Evolutionary conservation across 1,140 invertebrate genomes (phyloP).

Genomic region (Drosophila pallidifrons): DNA sequence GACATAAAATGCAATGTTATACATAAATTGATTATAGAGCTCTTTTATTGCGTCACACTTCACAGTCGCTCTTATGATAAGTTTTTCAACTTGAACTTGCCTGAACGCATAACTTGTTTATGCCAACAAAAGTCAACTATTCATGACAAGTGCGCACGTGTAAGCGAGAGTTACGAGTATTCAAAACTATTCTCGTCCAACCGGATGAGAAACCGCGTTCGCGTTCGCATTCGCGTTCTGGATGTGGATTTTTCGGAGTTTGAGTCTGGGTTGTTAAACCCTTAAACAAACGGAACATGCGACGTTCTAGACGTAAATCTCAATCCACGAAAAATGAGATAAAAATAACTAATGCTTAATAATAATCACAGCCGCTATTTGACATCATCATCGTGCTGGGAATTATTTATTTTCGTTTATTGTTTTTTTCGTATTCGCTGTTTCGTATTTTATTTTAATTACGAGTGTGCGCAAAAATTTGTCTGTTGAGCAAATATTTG

Average conservation of each 20-base stretch:
- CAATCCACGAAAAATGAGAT: constrained; percentile 7
- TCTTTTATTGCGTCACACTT: not conserved
- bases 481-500: constrained; percentile 44
- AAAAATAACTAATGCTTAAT: constrained; percentile 35
- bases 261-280: constrained; percentile 55
- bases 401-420: constrained; percentile 18
- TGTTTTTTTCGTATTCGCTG: constrained; percentile 30
- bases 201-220: constrained; percentile 32
- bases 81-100: not conserved
- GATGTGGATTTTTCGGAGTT: constrained; percentile 11
- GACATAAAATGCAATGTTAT: not conserved
- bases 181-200: constrained; percentile 36
- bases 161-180: not conserved
- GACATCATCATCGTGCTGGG: constrained; percentile 67
- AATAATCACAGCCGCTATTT: constrained; percentile 41
- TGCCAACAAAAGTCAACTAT: not conserved
- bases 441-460: constrained; percentile 50
- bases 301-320: constrained; percentile 13
- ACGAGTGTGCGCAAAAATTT: constrained; percentile 48
- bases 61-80: not conserved
- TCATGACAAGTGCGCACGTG: constrained; percentile 15
- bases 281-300: constrained; percentile 35
- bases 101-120: not conserved
- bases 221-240: not conserved
- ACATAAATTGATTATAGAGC: not conserved